Evolutionary conservation across 2,113 vertebrate genomes (phyloP).

Genomic region (Odontophorus gujanensis): DNA sequence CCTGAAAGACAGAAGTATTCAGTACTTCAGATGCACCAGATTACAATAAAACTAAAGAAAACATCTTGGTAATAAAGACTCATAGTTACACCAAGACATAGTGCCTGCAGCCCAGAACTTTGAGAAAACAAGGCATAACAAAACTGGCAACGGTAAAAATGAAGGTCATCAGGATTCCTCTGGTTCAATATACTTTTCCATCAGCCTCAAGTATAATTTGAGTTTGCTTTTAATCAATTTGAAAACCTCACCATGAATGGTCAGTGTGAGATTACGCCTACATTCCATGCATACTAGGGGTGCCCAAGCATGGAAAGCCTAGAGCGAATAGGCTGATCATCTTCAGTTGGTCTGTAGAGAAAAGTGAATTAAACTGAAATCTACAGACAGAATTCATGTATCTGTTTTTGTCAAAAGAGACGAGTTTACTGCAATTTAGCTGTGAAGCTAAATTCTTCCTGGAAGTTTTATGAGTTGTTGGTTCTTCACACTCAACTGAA

Average conservation of each 20-base stretch:
- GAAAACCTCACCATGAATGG: background rate
- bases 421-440: background rate
- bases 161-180: background rate
- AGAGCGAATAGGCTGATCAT: background rate
- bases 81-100: background rate
- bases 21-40: slow-evolving; percentile 33
- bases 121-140: background rate
- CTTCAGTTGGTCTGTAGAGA: accelerated
- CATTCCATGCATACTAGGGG: background rate
- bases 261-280: background rate
- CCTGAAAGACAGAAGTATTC: slow-evolving; percentile 30
- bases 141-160: background rate
- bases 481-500: background rate
- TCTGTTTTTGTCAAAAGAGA: no score
- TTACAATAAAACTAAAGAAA: background rate
- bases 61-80: slow-evolving; percentile 5
- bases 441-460: background rate
- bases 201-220: background rate
- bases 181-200: background rate
- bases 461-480: background rate
- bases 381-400: background rate
- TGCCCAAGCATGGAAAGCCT: background rate
- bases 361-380: background rate
- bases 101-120: background rate
- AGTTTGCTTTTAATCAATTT: background rate